A percentile compares a stretch with the other conserved stretches of the same genome.
These are phyloP conservation scores for Montipora cactus DNA, from an alignment of 64 coral and sea anemone genomes.

Conservation along the genomic window DNA sequence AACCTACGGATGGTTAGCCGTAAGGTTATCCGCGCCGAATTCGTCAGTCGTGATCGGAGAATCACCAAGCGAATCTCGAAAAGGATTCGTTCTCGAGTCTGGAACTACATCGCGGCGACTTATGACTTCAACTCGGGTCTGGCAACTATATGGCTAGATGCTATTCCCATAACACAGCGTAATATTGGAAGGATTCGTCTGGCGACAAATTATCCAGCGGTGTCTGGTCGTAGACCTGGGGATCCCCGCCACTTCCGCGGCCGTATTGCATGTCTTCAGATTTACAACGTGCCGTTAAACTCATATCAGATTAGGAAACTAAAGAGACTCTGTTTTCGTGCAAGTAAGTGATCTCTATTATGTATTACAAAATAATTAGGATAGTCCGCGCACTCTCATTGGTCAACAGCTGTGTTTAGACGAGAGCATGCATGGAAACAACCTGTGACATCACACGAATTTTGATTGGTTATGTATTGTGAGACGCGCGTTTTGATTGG, in stretches of 20 bases:
- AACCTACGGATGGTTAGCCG: constrained; percentile 50
- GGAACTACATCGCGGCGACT: constrained; percentile 71
- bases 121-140: constrained; percentile 44
- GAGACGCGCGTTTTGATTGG: too few species aligned
- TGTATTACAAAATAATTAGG: background rate
- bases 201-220: constrained; percentile 58
- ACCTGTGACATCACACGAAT: too few species aligned
- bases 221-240: constrained; percentile 47
- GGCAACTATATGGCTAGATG: constrained; percentile 67
- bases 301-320: constrained; percentile 67
- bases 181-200: constrained; percentile 51
- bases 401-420: too few species aligned
- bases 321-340: constrained; percentile 65
- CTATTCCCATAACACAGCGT: constrained; percentile 58
- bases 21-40: constrained; percentile 43
- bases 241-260: constrained; percentile 63
- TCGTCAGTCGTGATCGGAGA: constrained; percentile 45
- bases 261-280: constrained; percentile 61
- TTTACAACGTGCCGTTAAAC: constrained; percentile 64
- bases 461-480: too few species aligned
- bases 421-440: too few species aligned
- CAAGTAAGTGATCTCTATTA: constrained; percentile 4
- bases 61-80: background rate
- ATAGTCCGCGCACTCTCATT: too few species aligned
- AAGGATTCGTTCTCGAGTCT: constrained; percentile 39